Evolutionary conservation across 2,113 vertebrate species (phyloP).

Genomic region (Paradoxurus hermaphroditus): DNA sequence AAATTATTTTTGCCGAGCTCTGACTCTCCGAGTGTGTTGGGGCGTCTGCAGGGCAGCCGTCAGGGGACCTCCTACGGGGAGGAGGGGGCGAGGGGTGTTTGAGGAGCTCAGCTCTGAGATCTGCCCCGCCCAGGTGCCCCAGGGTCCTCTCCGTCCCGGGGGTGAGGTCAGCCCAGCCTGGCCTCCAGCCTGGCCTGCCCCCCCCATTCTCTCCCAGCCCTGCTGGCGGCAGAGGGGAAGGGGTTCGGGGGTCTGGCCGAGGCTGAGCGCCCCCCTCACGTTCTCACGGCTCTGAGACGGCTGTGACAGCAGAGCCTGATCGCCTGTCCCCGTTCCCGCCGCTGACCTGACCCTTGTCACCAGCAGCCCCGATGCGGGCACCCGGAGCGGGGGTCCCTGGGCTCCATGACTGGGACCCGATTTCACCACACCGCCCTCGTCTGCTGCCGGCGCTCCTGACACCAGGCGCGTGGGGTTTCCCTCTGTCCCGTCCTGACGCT

Average conservation of each 20-base stretch:
- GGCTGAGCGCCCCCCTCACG: too few species aligned
- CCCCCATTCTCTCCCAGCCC: background rate
- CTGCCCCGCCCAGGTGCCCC: background rate
- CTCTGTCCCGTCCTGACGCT: background rate
- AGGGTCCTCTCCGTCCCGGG: background rate
- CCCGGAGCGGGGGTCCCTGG: background rate
- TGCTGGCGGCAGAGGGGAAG: background rate
- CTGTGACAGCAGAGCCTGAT: too few species aligned
- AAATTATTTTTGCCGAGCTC: conserved; percentile 37
- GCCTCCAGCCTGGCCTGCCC: background rate
- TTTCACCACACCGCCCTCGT: too few species aligned
- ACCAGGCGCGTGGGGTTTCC: background rate
- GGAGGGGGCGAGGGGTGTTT: accelerated
- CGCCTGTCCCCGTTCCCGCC: too few species aligned
- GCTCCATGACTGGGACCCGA: accelerated
- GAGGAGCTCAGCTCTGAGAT: background rate
- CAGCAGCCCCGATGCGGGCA: background rate
- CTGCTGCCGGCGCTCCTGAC: too few species aligned
- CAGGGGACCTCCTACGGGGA: accelerated
- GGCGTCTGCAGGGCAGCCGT: too few species aligned
- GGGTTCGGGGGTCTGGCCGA: background rate
- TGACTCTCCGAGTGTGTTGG: background rate
- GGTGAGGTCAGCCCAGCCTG: background rate
- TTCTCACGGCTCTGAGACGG: too few species aligned
- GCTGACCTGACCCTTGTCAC: too few species aligned